Evolutionary conservation across 2,888 invertebrate genomes (phyloP).

Genomic region (Catocala nupta): DNA sequence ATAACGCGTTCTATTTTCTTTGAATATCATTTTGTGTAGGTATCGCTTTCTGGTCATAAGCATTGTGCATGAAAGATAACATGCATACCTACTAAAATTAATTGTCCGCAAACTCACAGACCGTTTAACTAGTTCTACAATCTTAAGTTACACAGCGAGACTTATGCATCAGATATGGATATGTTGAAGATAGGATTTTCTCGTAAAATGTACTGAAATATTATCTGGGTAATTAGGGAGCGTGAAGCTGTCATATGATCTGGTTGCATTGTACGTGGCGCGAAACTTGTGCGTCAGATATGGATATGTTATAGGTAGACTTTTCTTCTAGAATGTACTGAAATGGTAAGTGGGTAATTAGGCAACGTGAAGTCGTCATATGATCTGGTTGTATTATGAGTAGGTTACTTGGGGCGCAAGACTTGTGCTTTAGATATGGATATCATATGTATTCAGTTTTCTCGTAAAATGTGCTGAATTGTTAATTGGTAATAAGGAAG

Average conservation of each 20-base stretch:
- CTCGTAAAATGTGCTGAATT: too few species aligned
- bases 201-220: not conserved
- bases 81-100: not conserved
- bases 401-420: conserved; percentile 69
- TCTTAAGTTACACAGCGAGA: not conserved
- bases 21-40: too few species aligned
- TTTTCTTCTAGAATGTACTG: not conserved
- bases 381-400: conserved; percentile 16
- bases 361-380: conserved; percentile 8
- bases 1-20: too few species aligned
- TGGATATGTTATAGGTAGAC: not conserved
- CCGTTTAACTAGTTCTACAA: not conserved
- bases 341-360: conserved; percentile 1
- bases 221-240: conserved; percentile 5
- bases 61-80: not conserved
- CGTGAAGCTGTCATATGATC: conserved; percentile 10
- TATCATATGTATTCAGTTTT: too few species aligned
- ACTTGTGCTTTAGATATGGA: too few species aligned
- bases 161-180: too few species aligned
- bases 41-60: not conserved
- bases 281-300: conserved; percentile 29
- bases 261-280: conserved; percentile 60
- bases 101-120: not conserved
- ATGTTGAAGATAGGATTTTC: not conserved
- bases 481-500: too few species aligned